Evolutionary conservation across 2,797 vertebrate genomes (phyloP), one percentile per base, ranked within the genome.

Genomic region (Clarias platycephalus): DNA sequence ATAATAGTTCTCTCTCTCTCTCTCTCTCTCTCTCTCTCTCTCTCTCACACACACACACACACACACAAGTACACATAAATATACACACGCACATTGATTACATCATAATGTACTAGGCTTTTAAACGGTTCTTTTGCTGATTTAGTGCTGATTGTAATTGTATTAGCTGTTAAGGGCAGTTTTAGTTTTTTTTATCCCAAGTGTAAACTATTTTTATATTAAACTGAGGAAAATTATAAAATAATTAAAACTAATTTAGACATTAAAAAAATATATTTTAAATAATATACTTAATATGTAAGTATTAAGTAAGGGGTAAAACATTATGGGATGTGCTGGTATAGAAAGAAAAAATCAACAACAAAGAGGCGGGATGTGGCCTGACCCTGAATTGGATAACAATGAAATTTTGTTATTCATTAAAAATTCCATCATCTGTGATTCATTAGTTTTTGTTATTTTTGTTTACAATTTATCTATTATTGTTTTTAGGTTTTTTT

Each of bases 1-100:
- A 63, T 79, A 83, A 87, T 89, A 53, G 90, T 87, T 88, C 88
- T 89, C 55, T 2, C 53, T 34, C 18, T 58, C 53, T 31, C 8
- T 58, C 53, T 31, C 26, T 63, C 64, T 15, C 34, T 13, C 44
- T 2, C 10, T 12, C 8, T 9, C 40, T 8, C 40, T 10, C 18
- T 55, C 44, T 80, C 24, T 60, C 13, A 62, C 66, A 44, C 40
- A 44, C 40, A 24, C 26, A 40, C 8, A 44, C 40, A 64, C 22
- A 78, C 66, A 60, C 70, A 28, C 80, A 75, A 18, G 78, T 16
- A 79, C 7, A 28, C 26, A 76, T 31, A 16, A 31, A 76, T 28
- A 77, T 13, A 7, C 37, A 79, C 58, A 79, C 37, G 10, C 60
- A 53, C 20, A 10, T 12, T 26, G 37, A 24, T 63, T 79, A 77